phyloP scores from a whole-genome alignment of 2,797 vertebrate genomes.

The Brotula barbata region DNA sequence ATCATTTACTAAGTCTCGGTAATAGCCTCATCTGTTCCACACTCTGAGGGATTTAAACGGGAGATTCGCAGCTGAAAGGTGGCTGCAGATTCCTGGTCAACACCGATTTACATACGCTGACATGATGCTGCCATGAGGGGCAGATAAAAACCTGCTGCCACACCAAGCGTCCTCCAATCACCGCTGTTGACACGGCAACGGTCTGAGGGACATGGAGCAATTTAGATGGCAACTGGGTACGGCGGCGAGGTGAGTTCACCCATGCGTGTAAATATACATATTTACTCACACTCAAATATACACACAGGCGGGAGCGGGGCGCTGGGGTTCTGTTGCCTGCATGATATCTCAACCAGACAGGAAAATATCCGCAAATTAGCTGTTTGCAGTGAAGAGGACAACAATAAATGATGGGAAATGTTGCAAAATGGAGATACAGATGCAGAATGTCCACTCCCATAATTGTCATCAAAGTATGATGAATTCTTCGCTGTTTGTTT shows the following conservation, averaged over 20 bases:
- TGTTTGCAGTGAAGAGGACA: conserved; percentile 3
- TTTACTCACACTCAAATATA: conserved; percentile 37
- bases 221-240: conserved; percentile 16
- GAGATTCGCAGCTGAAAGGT: conserved; percentile 4
- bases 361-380: conserved; percentile 24
- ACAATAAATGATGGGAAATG: conserved; percentile 1
- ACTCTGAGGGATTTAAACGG: not conserved
- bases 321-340: not conserved
- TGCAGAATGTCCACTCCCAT: conserved; percentile 2
- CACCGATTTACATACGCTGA: conserved; percentile 29
- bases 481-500: no score
- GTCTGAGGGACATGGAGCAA: conserved; percentile 29
- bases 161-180: conserved; percentile 24
- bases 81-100: conserved; percentile 13
- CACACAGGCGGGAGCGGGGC: conserved; percentile 5
- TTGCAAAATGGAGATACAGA: conserved; percentile 5
- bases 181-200: conserved; percentile 34
- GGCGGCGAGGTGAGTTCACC: conserved; percentile 42
- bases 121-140: conserved; percentile 35
- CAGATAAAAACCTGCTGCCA: conserved; percentile 41
- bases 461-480: conserved; percentile 2
- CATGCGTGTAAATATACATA: conserved; percentile 47
- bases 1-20: not conserved
- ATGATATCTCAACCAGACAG: conserved; percentile 21
- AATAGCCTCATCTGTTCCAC: not conserved